These are phyloP conservation scores for Misgurnus mizolepis DNA, from an alignment of 2,113 vertebrate genomes.

Conservation along the genomic window DNA sequence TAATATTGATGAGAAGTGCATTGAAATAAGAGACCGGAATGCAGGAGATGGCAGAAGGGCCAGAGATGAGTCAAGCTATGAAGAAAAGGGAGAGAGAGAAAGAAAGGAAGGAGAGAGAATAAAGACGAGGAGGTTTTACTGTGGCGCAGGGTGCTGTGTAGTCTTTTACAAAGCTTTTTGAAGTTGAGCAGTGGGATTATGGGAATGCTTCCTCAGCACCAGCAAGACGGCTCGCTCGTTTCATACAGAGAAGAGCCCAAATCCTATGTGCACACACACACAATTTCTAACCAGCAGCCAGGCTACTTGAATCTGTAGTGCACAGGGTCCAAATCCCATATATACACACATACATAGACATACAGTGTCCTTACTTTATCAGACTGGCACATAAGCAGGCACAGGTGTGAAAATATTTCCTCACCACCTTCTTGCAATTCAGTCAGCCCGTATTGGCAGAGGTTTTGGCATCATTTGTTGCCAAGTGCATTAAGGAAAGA, in stretches of 20 bases:
- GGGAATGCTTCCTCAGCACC: constrained; percentile 50
- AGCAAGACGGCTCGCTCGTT: constrained; percentile 36
- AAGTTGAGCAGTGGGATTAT: constrained; percentile 46
- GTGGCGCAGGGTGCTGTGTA: constrained; percentile 52
- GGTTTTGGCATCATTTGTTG: constrained; percentile 25
- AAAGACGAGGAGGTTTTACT: constrained; percentile 38
- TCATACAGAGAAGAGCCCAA: constrained; percentile 25
- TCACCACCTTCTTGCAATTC: constrained; percentile 41
- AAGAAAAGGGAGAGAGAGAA: constrained; percentile 20
- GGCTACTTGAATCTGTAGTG: constrained; percentile 19
- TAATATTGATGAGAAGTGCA: constrained; percentile 39
- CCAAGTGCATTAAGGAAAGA: constrained; percentile 46
- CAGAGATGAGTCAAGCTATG: constrained; percentile 39
- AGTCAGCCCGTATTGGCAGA: constrained; percentile 37
- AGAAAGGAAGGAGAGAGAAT: constrained; percentile 29
- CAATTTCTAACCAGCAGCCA: constrained; percentile 27
- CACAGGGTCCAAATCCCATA: constrained; percentile 21
- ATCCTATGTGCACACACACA: constrained; percentile 29
- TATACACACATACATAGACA: neutral
- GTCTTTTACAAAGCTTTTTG: constrained; percentile 50
- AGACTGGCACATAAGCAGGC: constrained; percentile 17
- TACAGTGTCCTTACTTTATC: neutral
- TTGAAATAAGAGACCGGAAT: neutral
- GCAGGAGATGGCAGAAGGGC: constrained; percentile 31
- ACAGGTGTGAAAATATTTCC: constrained; percentile 22